Evolutionary conservation across 2,888 invertebrate genomes (phyloP).

Genomic region (Hypena proboscidalis): DNA sequence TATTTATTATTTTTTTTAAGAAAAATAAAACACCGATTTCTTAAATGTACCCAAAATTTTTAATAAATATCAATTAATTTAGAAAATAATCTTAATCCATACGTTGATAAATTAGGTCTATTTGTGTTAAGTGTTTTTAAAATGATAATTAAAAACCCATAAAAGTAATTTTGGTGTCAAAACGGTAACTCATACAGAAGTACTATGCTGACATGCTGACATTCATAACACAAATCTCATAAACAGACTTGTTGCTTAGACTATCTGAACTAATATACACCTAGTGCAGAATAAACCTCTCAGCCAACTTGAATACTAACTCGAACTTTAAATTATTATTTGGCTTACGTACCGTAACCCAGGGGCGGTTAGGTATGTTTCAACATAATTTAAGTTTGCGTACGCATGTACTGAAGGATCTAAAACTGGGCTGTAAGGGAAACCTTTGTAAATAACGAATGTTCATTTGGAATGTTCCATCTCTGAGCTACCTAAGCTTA

Average conservation of each 20-base stretch:
- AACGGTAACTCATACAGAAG: too few species aligned
- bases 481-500: background rate
- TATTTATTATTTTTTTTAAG: too few species aligned
- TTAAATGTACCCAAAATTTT: too few species aligned
- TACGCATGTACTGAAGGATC: background rate
- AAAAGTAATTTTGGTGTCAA: too few species aligned
- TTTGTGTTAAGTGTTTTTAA: too few species aligned
- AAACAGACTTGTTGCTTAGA: background rate
- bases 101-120: too few species aligned
- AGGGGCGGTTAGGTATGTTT: constrained; percentile 8
- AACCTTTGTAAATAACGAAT: constrained; percentile 11
- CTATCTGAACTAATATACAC: background rate
- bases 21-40: too few species aligned
- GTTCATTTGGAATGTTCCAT: constrained; percentile 4
- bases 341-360: constrained; percentile 11
- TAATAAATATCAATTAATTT: too few species aligned
- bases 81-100: too few species aligned
- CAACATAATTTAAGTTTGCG: background rate
- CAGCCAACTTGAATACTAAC: constrained; percentile 6
- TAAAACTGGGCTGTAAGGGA: constrained; percentile 1
- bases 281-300: background rate
- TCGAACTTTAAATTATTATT: constrained; percentile 21
- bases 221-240: too few species aligned
- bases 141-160: too few species aligned
- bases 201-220: too few species aligned